These are phyloP conservation scores for Melipona bicolor DNA, from an alignment of 2,888 invertebrate species.

Conservation along the genomic window DNA sequence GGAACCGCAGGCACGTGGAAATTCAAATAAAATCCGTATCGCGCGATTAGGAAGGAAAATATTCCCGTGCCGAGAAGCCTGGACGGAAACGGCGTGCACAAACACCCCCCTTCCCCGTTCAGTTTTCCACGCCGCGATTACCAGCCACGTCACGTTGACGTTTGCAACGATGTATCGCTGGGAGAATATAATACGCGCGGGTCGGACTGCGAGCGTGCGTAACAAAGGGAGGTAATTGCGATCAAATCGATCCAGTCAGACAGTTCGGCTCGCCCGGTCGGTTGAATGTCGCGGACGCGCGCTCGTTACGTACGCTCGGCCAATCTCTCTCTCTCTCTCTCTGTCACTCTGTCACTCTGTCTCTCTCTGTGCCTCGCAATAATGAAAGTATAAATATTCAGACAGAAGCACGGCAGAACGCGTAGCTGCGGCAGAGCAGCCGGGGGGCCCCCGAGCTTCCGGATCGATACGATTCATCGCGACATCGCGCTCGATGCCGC, in stretches of 20 bases:
- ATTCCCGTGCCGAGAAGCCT: not conserved
- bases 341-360: too few species aligned
- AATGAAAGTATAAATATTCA: conserved; percentile 79
- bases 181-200: not conserved
- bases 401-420: conserved; percentile 22
- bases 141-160: not conserved
- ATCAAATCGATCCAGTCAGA: conserved; percentile 27
- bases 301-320: conserved; percentile 31
- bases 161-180: not conserved
- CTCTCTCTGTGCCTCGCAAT: conserved; percentile 58
- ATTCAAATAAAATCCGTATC: not conserved
- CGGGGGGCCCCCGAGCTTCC: not conserved
- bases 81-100: not conserved
- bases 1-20: too few species aligned
- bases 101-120: not conserved
- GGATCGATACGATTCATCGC: conserved; percentile 55
- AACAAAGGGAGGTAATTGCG: conserved; percentile 19
- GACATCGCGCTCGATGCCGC: conserved; percentile 41
- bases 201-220: not conserved
- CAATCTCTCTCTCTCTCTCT: not conserved
- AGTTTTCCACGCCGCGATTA: not conserved
- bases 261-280: conserved; percentile 19
- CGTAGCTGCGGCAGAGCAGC: not conserved
- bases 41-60: not conserved
- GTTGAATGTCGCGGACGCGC: conserved; percentile 12